Percentiles rank a stretch among this genome's conserved stretches.
Evolutionary conservation across 2,113 vertebrate genomes (phyloP).

Genomic region (Cromileptes altivelis): DNA sequence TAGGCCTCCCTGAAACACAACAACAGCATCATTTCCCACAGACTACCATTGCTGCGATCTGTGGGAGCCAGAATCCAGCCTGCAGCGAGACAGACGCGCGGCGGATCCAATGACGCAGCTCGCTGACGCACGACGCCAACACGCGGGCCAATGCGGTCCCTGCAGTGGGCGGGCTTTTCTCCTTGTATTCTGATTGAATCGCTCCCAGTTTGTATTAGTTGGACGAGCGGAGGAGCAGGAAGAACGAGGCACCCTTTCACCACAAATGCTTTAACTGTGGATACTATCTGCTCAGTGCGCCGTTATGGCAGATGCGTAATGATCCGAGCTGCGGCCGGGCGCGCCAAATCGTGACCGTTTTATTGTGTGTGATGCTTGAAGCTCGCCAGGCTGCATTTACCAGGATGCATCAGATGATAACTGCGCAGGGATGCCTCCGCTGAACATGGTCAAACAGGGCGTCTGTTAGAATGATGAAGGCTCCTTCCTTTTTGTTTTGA

Average conservation of each 20-base stretch:
- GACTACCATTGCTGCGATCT: slow-evolving; percentile 47
- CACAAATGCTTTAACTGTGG: not conserved
- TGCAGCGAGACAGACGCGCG: not conserved
- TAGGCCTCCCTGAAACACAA: slow-evolving; percentile 54
- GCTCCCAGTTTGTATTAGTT: slow-evolving; percentile 72
- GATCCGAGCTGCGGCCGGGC: slow-evolving; percentile 10
- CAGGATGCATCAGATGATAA: slow-evolving; percentile 59
- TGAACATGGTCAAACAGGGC: slow-evolving; percentile 69
- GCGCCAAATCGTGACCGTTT: slow-evolving; percentile 18
- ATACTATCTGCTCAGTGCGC: not conserved
- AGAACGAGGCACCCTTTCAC: not conserved
- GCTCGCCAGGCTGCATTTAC: slow-evolving; percentile 22
- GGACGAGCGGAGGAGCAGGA: slow-evolving; percentile 51
- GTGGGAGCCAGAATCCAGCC: slow-evolving; percentile 15
- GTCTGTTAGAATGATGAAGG: slow-evolving; percentile 66
- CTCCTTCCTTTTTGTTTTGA: slow-evolving; percentile 65
- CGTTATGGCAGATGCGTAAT: slow-evolving; percentile 11
- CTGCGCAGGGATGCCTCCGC: slow-evolving; percentile 71
- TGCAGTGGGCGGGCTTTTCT: slow-evolving; percentile 59
- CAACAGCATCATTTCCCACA: slow-evolving; percentile 65
- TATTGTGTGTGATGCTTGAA: slow-evolving; percentile 32
- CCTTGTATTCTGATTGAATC: slow-evolving; percentile 68
- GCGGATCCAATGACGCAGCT: slow-evolving; percentile 64
- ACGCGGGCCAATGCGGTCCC: slow-evolving; percentile 59
- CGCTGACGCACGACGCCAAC: not conserved